Base-by-base conservation (phyloP, 2,797 vertebrate genomes). In the Astyanax mexicanus region DNA sequence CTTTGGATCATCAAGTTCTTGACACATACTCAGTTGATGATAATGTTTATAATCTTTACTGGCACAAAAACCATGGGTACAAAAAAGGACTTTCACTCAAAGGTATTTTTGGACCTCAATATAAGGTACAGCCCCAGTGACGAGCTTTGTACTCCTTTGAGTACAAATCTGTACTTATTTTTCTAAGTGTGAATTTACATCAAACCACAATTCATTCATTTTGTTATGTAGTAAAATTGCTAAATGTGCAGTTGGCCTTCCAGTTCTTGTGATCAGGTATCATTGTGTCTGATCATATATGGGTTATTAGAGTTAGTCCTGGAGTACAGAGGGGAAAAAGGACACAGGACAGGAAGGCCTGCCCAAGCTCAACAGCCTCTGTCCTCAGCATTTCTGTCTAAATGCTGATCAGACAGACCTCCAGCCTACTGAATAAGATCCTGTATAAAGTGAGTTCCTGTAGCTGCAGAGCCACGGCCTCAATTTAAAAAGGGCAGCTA, bases 401-500 rank as follows among this genome's bases (percentile, higher is more conserved):
- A 58, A 58, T 58, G 55, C 55, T 58, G 55, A 58, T 58, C 55
- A 58, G 55, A 58, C 55, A 8, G 17, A 35, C 4, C 57, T 8
- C 54, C 27, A 17, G 15, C 54, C 17, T 37, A 37, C 58, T 17
- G 17, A 17, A 35, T 9, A 17, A 37, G 29, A 58, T 58, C 58
- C 29, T 32, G 29, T n/a, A 58, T 7, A 8, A 38, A 19, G n/a
- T 11, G 13, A 64, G 21, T 13, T 6, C 19, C 38, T 38, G 23
- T 60, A 62, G 38, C 19, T 25, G 42, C 19, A 42, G 1, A 6
- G 55, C 15, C 38, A 64, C 25, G 61, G 38, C 21, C 61, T 64
- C 61, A 23, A 64, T 64, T 64, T 44, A 58, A 44, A 64, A 42
- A 64, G 61, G 21, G 61, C 21, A 23, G 35, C 60, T 61, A 32